Percentiles rank a stretch among this genome's conserved stretches.
These are phyloP conservation scores for Lasioglossum malachurum DNA, from an alignment of 2,888 invertebrate genomes.

Conservation along the genomic window DNA sequence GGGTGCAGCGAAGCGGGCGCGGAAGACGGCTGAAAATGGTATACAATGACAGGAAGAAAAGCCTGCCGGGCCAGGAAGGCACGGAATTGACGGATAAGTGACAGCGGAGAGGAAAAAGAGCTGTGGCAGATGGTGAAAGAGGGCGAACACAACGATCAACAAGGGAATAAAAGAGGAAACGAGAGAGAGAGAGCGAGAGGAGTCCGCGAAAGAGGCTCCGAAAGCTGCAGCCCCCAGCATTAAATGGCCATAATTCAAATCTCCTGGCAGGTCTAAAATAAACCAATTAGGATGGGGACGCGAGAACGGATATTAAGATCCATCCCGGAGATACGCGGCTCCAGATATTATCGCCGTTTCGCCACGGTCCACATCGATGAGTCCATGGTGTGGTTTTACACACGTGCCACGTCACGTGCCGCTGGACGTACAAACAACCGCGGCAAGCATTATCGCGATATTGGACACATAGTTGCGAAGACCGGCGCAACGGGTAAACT, in stretches of 20 bases:
- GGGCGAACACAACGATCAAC: neutral
- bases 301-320: slow-evolving; percentile 74
- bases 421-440: slow-evolving; percentile 30
- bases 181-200: slow-evolving; percentile 2
- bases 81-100: slow-evolving; percentile 19
- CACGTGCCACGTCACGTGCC: slow-evolving; percentile 39
- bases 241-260: slow-evolving; percentile 73
- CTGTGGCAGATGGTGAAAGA: slow-evolving; percentile 7
- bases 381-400: slow-evolving; percentile 37
- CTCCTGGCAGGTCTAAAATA: slow-evolving; percentile 68
- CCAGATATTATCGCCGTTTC: slow-evolving; percentile 35
- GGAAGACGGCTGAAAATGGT: neutral
- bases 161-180: neutral
- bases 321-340: slow-evolving; percentile 45
- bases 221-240: slow-evolving; percentile 44
- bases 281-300: slow-evolving; percentile 70
- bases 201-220: slow-evolving; percentile 10
- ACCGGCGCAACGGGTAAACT: slow-evolving; percentile 36
- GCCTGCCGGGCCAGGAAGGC: neutral
- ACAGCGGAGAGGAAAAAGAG: slow-evolving; percentile 1
- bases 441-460: slow-evolving; percentile 57
- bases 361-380: slow-evolving; percentile 27
- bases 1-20: neutral
- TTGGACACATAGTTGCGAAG: slow-evolving; percentile 45
- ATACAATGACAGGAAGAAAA: neutral